Evolutionary conservation across 2,888 invertebrate genomes (phyloP).

Genomic region (Bombylius discolor): DNA sequence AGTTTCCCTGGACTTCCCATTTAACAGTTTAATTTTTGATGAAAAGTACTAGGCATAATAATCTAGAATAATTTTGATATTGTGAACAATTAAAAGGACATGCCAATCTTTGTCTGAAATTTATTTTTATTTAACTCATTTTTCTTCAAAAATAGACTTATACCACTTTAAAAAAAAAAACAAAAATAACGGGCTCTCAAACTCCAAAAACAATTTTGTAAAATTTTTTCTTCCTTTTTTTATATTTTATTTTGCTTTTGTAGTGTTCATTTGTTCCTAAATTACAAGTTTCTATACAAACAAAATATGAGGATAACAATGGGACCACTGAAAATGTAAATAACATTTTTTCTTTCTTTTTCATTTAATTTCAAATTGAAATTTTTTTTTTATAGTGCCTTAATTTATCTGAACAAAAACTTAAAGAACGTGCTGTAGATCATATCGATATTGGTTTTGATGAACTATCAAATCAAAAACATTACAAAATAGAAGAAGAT

Average conservation of each 20-base stretch:
- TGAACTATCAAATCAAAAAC: constrained; percentile 60
- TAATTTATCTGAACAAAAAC: constrained; percentile 55
- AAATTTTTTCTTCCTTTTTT: neutral
- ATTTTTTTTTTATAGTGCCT: constrained; percentile 49
- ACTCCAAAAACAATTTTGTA: no score
- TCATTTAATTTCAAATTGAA: neutral
- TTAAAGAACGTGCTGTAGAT: constrained; percentile 61
- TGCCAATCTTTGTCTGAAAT: no score
- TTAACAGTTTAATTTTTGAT: no score
- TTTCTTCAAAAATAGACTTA: no score
- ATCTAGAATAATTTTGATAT: no score
- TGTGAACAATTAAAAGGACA: no score
- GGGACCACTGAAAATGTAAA: constrained; percentile 80
- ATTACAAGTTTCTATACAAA: constrained; percentile 72
- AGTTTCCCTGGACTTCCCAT: no score
- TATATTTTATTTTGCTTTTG: constrained; percentile 27
- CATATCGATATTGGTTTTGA: constrained; percentile 80
- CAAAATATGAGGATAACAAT: constrained; percentile 80
- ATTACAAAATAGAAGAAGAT: constrained; percentile 84
- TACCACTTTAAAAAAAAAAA: no score
- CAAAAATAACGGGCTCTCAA: no score
- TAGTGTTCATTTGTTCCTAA: constrained; percentile 86
- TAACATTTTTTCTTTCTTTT: constrained; percentile 16
- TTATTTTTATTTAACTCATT: no score
- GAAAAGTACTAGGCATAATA: no score